Base-by-base conservation (phyloP, 1,140 invertebrate species). In the Cydia strobilella region DNA sequence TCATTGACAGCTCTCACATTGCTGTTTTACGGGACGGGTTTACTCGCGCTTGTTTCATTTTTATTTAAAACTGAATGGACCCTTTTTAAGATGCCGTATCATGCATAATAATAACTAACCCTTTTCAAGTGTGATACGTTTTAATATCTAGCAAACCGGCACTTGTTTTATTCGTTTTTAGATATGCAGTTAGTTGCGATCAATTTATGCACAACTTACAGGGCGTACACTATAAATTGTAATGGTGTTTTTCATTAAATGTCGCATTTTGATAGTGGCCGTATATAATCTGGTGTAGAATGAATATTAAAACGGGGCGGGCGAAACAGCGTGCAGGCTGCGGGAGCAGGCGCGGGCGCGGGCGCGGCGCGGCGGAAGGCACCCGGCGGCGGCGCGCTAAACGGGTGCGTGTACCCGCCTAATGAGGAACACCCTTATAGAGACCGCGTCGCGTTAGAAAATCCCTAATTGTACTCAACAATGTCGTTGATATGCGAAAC, bases 361-460 rank as follows among this genome's bases (percentile, higher is more conserved):
- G n/a, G 2, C 2, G 15, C n/a, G 48, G n/a, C 48, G 15, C 48
- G 4, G n/a, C 13, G 13, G 15, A 18, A n/a, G 76, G 79, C 77
- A 78, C 77, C 78, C 74, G 74, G 79, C 63, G 79, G 73, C 72
- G 73, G 74, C 69, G 48, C 48, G 65, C 76, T 7, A 72, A 84
- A 74, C 88, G 87, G 71, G 75, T 23, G 73, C 84, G 75, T 89
- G 88, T 90, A 80, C 73, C 79, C 72, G 80, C 83, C 85, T 90
- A 90, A 91, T 88, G 85, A 88, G 85, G 82, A 78, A 82, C 75
- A 79, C 80, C 86, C 88, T 84, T 89, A 86, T 85, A 85, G 76
- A 81, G 83, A 79, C 74, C 75, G 77, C 74, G 75, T 76, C 78
- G 81, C 89, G 84, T 86, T 87, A 86, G 83, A 86, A 89, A 87